Percentiles rank a stretch among this genome's conserved stretches.
These are phyloP conservation scores for Aphis gossypii DNA, from an alignment of 1,140 invertebrate genomes.

Conservation along the genomic window DNA sequence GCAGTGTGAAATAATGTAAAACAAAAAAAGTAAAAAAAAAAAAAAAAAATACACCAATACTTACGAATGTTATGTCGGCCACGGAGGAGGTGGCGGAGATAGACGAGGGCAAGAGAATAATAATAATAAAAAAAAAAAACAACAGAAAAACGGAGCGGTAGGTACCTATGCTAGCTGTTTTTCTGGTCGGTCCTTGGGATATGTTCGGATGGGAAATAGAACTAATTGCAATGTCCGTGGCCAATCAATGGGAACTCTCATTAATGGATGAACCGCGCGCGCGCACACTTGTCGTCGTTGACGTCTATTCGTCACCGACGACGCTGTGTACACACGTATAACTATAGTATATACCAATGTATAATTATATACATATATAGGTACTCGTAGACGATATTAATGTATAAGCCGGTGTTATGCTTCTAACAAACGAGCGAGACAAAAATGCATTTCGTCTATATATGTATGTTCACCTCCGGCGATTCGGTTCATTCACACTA, in stretches of 20 bases:
- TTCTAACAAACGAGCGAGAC: slow-evolving; percentile 22
- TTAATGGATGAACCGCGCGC: slow-evolving; percentile 44
- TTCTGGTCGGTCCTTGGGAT: slow-evolving; percentile 47
- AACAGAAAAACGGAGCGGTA: not conserved
- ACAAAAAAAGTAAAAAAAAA: not conserved
- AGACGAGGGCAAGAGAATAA: not conserved
- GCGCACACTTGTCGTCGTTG: not conserved
- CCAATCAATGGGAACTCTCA: slow-evolving; percentile 58
- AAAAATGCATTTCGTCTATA: slow-evolving; percentile 28
- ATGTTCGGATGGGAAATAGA: slow-evolving; percentile 54
- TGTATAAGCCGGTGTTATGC: not conserved
- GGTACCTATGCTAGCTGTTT: slow-evolving; percentile 13
- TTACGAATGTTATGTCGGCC: slow-evolving; percentile 26
- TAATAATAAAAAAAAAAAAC: not conserved
- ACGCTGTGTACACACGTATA: not conserved
- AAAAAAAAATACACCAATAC: slow-evolving; percentile 7
- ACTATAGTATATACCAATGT: not conserved
- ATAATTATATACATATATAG: not conserved
- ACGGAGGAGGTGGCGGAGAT: not conserved
- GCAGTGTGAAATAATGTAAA: slow-evolving; percentile 10
- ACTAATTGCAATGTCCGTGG: slow-evolving; percentile 57
- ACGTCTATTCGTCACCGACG: not conserved
- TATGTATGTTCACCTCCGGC: slow-evolving; percentile 22
- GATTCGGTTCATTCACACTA: slow-evolving; percentile 52
- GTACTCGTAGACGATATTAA: not conserved